phyloP scores from a whole-genome alignment of 2,113 vertebrate species.

The Psilopsiagon aymara region DNA sequence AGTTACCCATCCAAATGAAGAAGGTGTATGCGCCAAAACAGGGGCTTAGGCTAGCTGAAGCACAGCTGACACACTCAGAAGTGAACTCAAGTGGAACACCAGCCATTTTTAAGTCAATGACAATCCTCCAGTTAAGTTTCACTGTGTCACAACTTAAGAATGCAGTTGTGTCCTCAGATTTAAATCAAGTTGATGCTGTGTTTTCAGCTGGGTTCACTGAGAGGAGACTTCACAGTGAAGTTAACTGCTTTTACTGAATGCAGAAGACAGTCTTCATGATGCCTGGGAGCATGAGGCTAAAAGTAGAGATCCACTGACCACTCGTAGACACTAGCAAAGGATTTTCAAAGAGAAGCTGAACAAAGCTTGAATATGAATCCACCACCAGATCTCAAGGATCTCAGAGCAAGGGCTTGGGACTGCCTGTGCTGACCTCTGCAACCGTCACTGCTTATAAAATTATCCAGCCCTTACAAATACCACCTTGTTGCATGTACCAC shows the following conservation, averaged over 20 bases:
- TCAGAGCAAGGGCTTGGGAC: background rate
- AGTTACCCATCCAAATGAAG: background rate
- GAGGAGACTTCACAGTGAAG: background rate
- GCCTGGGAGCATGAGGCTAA: background rate
- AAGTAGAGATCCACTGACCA: background rate
- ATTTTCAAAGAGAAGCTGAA: background rate
- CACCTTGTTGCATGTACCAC: background rate
- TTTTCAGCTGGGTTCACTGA: background rate
- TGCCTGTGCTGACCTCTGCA: background rate
- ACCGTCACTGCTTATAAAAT: background rate
- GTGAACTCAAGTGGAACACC: background rate
- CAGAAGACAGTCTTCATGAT: background rate
- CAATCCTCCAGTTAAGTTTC: background rate
- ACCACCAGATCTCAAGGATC: background rate
- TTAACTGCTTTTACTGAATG: background rate
- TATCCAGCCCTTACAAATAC: background rate
- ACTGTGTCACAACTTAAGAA: background rate
- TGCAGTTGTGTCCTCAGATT: background rate
- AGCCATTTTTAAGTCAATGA: background rate
- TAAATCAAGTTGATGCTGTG: background rate
- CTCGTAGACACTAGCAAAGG: background rate
- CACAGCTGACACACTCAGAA: background rate
- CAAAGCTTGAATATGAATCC: background rate
- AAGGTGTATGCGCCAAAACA: background rate
- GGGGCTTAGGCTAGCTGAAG: background rate